Conservation (phyloP, 2,888 invertebrate species). For the Andrena flavipes region DNA sequence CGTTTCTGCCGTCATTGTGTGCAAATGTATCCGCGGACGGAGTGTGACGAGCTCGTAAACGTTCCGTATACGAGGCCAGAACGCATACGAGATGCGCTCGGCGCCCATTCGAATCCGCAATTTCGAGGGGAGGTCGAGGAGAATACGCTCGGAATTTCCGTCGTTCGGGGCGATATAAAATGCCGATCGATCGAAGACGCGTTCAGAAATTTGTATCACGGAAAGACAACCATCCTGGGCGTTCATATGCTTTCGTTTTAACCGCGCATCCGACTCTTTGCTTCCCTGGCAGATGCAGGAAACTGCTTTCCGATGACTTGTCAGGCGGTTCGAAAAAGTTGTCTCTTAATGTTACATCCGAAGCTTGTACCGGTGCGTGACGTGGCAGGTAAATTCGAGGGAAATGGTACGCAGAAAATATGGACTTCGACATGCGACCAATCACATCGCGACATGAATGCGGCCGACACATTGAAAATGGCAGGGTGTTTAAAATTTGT, state of each 20-base stretch:
- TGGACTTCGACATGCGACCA: too few relatives aligned
- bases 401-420: background rate
- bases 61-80: constrained; percentile 9
- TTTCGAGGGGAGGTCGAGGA: constrained; percentile 1
- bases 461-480: too few relatives aligned
- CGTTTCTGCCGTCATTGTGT: constrained; percentile 30
- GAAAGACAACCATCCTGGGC: background rate
- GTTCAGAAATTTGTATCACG: background rate
- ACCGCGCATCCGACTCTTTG: too few relatives aligned
- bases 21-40: constrained; percentile 29
- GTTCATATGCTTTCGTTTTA: too few relatives aligned
- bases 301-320: too few relatives aligned
- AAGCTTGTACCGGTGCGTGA: too few relatives aligned
- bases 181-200: constrained; percentile 2
- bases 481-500: too few relatives aligned
- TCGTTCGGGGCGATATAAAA: background rate
- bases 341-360: too few relatives aligned
- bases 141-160: constrained; percentile 18
- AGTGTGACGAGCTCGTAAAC: constrained; percentile 58
- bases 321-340: too few relatives aligned
- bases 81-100: background rate
- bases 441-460: too few relatives aligned
- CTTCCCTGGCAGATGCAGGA: too few relatives aligned
- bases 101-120: background rate
- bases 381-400: too few relatives aligned